Evolutionary conservation across 2,113 vertebrate species (phyloP).

Genomic region (Spermophilus dauricus): DNA sequence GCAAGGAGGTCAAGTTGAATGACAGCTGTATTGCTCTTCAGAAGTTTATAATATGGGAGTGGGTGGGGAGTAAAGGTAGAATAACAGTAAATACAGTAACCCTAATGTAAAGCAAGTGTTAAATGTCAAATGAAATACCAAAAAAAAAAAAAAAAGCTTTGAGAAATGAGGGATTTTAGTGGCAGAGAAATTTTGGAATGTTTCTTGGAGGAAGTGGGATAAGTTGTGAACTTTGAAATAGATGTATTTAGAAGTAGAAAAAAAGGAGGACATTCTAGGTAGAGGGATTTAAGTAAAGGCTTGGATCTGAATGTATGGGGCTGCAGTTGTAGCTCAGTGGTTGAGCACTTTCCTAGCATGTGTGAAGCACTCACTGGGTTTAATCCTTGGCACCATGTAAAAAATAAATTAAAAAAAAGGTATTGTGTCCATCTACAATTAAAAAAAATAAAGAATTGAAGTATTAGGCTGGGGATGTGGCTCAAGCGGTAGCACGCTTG

Average conservation of each 20-base stretch:
- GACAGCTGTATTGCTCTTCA: neutral
- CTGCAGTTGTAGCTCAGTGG: too few species aligned
- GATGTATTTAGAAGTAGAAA: neutral
- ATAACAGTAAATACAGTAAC: neutral
- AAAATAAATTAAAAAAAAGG: too few species aligned
- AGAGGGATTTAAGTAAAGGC: neutral
- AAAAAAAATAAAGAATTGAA: too few species aligned
- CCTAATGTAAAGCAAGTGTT: neutral
- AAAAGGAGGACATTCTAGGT: neutral
- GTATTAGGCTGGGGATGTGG: too few species aligned
- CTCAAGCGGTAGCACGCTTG: too few species aligned
- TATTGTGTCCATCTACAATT: too few species aligned
- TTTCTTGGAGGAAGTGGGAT: neutral
- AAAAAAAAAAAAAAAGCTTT: neutral
- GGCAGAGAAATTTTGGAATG: neutral
- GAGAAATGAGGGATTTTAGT: neutral
- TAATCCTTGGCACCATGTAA: too few species aligned
- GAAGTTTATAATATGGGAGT: neutral
- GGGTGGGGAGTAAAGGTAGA: neutral
- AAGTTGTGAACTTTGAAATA: slow-evolving; percentile 4
- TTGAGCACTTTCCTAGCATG: too few species aligned
- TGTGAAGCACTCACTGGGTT: too few species aligned
- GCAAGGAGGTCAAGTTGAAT: neutral
- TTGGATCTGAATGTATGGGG: neutral
- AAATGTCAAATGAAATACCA: neutral